Percentiles rank a stretch among this genome's conserved stretches.
These are phyloP conservation scores for Pomacea canaliculata DNA, from an alignment of 2,888 invertebrate species.

Conservation along the genomic window DNA sequence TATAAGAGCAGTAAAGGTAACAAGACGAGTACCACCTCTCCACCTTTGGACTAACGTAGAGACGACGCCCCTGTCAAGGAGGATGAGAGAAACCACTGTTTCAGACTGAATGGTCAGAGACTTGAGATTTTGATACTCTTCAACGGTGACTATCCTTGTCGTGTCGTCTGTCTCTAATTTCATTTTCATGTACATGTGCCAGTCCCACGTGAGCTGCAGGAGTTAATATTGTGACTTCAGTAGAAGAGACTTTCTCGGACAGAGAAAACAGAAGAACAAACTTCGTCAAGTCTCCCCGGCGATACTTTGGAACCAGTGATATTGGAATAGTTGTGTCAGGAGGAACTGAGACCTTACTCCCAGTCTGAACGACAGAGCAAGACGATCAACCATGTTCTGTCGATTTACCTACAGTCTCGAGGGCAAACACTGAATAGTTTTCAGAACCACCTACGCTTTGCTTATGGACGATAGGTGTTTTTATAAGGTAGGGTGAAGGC, in stretches of 20 bases:
- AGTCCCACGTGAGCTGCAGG: constrained; percentile 2
- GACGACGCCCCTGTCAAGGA: constrained; percentile 1
- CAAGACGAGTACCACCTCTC: background rate
- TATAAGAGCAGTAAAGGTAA: constrained; percentile 1
- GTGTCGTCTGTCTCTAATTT: constrained; percentile 5
- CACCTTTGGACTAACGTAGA: background rate
- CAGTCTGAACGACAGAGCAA: constrained; percentile 20
- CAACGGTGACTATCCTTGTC: background rate
- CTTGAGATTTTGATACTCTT: constrained; percentile 10
- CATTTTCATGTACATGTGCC: constrained; percentile 6
- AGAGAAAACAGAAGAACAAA: constrained; percentile 23
- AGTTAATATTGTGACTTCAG: background rate
- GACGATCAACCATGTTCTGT: background rate
- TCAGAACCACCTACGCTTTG: background rate
- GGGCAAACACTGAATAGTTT: constrained; percentile 17
- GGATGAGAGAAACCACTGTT: constrained; percentile 7
- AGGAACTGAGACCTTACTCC: constrained; percentile 20
- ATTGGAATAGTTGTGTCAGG: background rate
- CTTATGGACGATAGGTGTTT: background rate
- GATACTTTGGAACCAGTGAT: constrained; percentile 24
- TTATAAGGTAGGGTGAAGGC: background rate
- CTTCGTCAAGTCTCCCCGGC: constrained; percentile 26
- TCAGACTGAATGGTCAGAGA: constrained; percentile 1
- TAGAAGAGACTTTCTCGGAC: background rate
- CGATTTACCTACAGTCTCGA: constrained; percentile 9